phyloP scores from a whole-genome alignment of 1,140 invertebrate genomes.

The Bombus balteatus region DNA sequence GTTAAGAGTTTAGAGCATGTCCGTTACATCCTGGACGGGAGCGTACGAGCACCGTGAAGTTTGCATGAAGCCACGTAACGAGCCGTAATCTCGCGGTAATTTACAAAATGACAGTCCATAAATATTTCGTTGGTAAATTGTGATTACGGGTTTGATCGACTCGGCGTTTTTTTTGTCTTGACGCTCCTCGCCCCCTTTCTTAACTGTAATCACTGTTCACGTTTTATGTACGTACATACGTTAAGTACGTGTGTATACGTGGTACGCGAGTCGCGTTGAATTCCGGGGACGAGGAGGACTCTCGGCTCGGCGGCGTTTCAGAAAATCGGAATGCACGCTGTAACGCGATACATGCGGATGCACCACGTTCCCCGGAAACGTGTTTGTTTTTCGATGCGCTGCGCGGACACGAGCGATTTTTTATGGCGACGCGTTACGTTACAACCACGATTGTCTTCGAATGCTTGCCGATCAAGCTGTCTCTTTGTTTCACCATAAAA shows the following conservation, averaged over 20 bases:
- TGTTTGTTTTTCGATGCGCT: constrained; percentile 20
- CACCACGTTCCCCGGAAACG: constrained; percentile 23
- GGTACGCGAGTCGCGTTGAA: constrained; percentile 23
- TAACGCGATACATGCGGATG: constrained; percentile 21
- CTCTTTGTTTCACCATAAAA: neutral
- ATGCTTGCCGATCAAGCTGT: neutral
- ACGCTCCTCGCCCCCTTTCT: constrained; percentile 4
- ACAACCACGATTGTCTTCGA: neutral
- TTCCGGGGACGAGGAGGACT: constrained; percentile 19
- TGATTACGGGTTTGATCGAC: constrained; percentile 65
- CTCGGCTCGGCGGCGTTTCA: constrained; percentile 2
- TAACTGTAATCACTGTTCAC: constrained; percentile 9
- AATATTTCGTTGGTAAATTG: constrained; percentile 68
- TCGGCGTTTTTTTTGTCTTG: constrained; percentile 8
- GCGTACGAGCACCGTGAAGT: constrained; percentile 30
- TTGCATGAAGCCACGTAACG: constrained; percentile 56
- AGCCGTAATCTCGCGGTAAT: constrained; percentile 65
- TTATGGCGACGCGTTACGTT: neutral
- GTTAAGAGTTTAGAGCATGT: constrained; percentile 43
- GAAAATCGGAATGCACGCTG: constrained; percentile 47
- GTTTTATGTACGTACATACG: neutral
- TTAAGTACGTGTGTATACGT: neutral
- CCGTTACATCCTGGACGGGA: constrained; percentile 35
- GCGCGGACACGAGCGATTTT: constrained; percentile 14
- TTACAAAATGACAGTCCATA: constrained; percentile 68